Conservation (phyloP, 2,888 invertebrate species). For the Metallyticus violacea region DNA sequence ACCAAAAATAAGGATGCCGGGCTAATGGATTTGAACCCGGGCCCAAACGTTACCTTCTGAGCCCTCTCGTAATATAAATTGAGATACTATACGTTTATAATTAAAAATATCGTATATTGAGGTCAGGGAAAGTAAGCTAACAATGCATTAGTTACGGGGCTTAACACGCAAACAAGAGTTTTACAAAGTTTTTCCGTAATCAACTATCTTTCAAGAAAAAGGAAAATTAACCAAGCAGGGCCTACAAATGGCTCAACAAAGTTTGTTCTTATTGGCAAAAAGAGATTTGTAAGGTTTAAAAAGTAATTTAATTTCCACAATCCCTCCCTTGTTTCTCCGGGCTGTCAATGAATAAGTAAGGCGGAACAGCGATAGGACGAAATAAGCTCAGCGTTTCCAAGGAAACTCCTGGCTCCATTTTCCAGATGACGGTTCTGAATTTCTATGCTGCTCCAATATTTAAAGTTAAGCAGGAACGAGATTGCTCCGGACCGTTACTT, state of each 20-base stretch:
- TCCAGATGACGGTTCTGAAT: not conserved
- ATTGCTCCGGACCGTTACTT: no score
- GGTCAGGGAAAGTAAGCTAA: not conserved
- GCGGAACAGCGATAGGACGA: not conserved
- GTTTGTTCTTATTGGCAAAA: not conserved
- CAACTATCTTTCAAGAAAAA: no score
- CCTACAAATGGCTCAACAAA: not conserved
- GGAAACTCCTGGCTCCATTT: no score
- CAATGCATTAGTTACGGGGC: not conserved
- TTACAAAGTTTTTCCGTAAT: not conserved
- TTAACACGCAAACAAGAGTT: not conserved
- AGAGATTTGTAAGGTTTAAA: not conserved
- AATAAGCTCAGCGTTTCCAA: not conserved
- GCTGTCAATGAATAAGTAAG: not conserved
- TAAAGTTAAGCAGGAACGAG: no score
- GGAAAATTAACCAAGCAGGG: not conserved
- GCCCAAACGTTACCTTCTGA: no score
- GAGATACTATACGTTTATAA: no score
- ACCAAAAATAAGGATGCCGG: no score
- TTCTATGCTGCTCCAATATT: no score
- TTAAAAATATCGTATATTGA: no score
- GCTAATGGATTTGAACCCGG: no score
- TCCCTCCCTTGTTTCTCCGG: not conserved
- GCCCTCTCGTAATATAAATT: no score
- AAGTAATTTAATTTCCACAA: not conserved